Evolutionary conservation across 1,140 invertebrate genomes (phyloP).

Genomic region (Zaprionus davidi): DNA sequence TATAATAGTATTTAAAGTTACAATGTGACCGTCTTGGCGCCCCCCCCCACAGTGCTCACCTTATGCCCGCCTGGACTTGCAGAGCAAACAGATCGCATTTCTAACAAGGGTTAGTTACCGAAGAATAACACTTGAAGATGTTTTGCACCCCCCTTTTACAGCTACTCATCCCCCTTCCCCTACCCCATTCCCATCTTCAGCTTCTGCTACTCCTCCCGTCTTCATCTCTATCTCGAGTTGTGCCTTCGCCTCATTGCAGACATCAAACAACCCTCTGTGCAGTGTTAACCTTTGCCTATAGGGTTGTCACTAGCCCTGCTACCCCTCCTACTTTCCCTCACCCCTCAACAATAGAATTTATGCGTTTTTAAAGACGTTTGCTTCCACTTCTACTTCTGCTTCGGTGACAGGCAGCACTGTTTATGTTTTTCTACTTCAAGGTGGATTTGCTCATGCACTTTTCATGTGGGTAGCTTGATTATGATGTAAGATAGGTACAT

Average conservation of each 20-base stretch:
- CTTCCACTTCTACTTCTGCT: conserved; percentile 6
- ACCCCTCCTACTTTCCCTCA: conserved; percentile 2
- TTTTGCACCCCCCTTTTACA: conserved; percentile 1
- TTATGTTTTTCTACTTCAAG: conserved; percentile 31
- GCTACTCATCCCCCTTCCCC: no score
- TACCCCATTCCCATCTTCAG: no score
- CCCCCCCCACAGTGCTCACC: conserved; percentile 40
- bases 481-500: not conserved
- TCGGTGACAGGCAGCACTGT: conserved; percentile 13
- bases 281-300: conserved; percentile 29
- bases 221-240: not conserved
- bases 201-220: not conserved
- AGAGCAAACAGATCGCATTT: conserved; percentile 73
- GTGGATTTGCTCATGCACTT: conserved; percentile 20
- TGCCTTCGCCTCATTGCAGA: conserved; percentile 7
- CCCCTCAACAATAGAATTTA: conserved; percentile 68
- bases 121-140: conserved; percentile 75
- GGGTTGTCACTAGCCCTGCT: not conserved
- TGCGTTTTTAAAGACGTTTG: conserved; percentile 73
- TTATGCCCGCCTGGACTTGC: conserved; percentile 10
- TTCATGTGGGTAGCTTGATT: not conserved
- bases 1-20: not conserved
- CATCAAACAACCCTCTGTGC: conserved; percentile 49
- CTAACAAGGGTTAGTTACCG: conserved; percentile 66
- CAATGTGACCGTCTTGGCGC: not conserved